A percentile compares a stretch with the other conserved stretches of the same genome.
phyloP scores from a whole-genome alignment of 2,113 vertebrate genomes.

The Bubalus kerabau region DNA sequence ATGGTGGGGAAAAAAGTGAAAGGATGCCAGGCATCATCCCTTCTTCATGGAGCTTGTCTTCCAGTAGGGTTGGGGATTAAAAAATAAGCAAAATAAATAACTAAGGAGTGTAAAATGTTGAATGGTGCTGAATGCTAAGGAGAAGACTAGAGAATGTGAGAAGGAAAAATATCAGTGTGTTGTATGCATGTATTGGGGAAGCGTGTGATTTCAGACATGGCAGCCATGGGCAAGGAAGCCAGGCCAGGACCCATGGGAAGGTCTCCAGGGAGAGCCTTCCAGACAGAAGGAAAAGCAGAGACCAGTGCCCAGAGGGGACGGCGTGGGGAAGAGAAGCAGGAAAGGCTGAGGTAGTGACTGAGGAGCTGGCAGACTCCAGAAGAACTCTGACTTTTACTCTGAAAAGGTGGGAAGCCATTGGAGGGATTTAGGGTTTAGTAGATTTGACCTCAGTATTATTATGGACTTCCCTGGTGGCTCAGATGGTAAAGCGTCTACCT shows the following conservation, averaged over 20 bases:
- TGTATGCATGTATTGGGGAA: too few species aligned
- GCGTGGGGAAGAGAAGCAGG: rapidly evolving
- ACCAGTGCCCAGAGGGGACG: too few species aligned
- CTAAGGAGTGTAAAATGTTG: rapidly evolving
- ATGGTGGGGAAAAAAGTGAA: rapidly evolving
- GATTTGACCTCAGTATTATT: background rate
- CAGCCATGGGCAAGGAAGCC: rapidly evolving
- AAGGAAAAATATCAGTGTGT: rapidly evolving
- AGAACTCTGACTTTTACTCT: background rate
- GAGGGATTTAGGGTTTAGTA: background rate
- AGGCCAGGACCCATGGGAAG: rapidly evolving
- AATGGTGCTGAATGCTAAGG: background rate
- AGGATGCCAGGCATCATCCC: background rate
- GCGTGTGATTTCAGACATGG: background rate
- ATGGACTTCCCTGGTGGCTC: background rate
- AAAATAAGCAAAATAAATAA: background rate
- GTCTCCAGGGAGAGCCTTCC: background rate
- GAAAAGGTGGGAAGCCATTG: background rate
- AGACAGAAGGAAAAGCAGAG: background rate
- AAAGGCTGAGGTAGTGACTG: background rate
- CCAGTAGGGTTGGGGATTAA: too few species aligned
- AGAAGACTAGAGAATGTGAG: background rate
- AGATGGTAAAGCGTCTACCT: rapidly evolving
- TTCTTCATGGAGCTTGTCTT: background rate
- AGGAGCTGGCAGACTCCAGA: background rate